phyloP scores from a whole-genome alignment of 1,140 invertebrate genomes.

The Conus betulinus region DNA sequence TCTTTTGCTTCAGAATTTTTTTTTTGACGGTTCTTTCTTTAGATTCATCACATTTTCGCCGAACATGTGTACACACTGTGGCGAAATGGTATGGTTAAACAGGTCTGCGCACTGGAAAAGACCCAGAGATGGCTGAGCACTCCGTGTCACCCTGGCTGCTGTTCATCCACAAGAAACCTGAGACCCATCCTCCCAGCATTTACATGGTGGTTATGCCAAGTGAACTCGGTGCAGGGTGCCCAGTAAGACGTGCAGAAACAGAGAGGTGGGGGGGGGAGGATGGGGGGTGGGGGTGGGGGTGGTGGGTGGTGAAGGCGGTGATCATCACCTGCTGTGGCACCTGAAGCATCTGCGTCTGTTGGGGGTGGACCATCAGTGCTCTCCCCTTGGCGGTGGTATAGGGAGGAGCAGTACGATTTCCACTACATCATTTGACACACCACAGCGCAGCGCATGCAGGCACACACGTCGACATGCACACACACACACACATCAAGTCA shows the following conservation, averaged over 20 bases:
- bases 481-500: neutral
- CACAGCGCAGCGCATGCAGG: neutral
- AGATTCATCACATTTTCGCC: no score
- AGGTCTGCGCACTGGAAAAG: no score
- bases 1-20: no score
- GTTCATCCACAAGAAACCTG: no score
- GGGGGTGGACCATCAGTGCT: neutral
- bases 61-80: no score
- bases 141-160: no score
- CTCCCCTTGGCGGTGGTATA: slow-evolving; percentile 23
- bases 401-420: slow-evolving; percentile 35
- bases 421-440: neutral
- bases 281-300: neutral
- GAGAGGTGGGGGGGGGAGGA: neutral
- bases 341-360: neutral
- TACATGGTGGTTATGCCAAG: no score
- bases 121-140: no score
- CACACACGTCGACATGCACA: neutral
- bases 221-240: no score
- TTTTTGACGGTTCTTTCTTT: no score
- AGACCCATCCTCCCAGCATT: no score
- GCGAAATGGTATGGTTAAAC: no score
- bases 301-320: neutral
- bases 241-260: neutral
- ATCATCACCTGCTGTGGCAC: slow-evolving; percentile 2